Conservation (phyloP, 2,888 invertebrate genomes). For the Cantharis lateralis region DNA sequence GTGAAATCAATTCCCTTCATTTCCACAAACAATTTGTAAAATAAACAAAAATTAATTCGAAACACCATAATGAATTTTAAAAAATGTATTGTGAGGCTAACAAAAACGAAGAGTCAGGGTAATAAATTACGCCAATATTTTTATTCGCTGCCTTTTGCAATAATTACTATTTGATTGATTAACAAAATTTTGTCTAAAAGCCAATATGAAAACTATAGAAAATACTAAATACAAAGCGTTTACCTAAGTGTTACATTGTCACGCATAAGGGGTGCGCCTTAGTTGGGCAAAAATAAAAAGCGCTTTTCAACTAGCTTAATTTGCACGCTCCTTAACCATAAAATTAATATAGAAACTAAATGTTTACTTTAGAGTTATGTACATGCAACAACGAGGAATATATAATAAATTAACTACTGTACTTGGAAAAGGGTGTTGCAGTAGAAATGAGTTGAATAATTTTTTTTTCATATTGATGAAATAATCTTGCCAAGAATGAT, state of each 20-base stretch:
- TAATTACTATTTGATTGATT: not conserved
- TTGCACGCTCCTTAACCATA: not conserved
- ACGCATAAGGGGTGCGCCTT: not conserved
- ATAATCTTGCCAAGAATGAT: not conserved
- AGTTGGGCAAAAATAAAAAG: not conserved
- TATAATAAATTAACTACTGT: not conserved
- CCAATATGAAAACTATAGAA: not conserved
- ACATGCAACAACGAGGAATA: not conserved
- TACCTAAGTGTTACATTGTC: not conserved
- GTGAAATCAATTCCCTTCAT: conserved; percentile 22
- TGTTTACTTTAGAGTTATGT: not conserved
- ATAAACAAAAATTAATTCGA: conserved; percentile 15
- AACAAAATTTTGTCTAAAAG: not conserved
- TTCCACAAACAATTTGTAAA: conserved; percentile 17
- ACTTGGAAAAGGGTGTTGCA: not conserved
- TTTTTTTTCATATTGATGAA: no score
- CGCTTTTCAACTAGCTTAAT: not conserved
- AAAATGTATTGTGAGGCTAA: not conserved
- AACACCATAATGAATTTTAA: not conserved
- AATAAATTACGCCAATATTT: not conserved
- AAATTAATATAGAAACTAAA: not conserved
- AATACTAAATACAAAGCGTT: not conserved
- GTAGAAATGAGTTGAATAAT: not conserved
- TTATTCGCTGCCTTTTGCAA: not conserved
- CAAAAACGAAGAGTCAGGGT: not conserved